Evolutionary conservation across 2,797 vertebrate species (phyloP).

Genomic region (Microctenopoma steveboyesi): DNA sequence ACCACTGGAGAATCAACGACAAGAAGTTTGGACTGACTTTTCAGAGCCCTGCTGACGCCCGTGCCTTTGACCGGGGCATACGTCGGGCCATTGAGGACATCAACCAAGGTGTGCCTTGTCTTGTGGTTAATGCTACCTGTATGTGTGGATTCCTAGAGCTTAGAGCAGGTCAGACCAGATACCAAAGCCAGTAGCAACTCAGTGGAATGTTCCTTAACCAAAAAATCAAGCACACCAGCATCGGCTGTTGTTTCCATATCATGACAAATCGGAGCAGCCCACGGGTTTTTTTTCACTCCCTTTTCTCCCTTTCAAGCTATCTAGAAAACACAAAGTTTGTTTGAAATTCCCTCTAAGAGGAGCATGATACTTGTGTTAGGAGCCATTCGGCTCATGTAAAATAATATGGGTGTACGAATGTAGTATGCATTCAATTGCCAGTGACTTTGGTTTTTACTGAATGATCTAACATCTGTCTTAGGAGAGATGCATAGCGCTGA

Average conservation of each 20-base stretch:
- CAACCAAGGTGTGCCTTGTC: slow-evolving; percentile 87
- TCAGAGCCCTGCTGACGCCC: slow-evolving; percentile 97
- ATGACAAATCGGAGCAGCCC: slow-evolving; percentile 38
- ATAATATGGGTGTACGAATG: slow-evolving; percentile 33
- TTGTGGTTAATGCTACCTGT: background rate
- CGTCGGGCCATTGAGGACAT: slow-evolving; percentile 96
- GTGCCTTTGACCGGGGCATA: slow-evolving; percentile 96
- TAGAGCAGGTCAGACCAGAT: slow-evolving; percentile 39
- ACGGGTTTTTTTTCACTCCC: slow-evolving; percentile 12
- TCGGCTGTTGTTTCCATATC: slow-evolving; percentile 50
- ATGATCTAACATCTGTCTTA: slow-evolving; percentile 62
- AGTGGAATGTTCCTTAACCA: slow-evolving; percentile 36
- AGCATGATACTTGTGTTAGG: slow-evolving; percentile 29
- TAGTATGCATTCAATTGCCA: slow-evolving; percentile 29
- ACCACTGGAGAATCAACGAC: slow-evolving; percentile 98
- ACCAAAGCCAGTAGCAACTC: slow-evolving; percentile 23
- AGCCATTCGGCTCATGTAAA: slow-evolving; percentile 23
- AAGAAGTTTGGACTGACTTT: slow-evolving; percentile 99
- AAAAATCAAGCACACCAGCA: slow-evolving; percentile 30
- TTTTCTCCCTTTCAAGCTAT: slow-evolving; percentile 13
- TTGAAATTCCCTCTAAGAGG: slow-evolving; percentile 36
- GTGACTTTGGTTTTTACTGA: slow-evolving; percentile 53
- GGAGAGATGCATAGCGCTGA: slow-evolving; percentile 60
- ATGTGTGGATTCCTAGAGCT: slow-evolving; percentile 6
- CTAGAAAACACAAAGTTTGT: slow-evolving; percentile 34